Percentiles rank a stretch among this genome's conserved stretches.
These are phyloP conservation scores for Stratiolaelaps scimitus DNA, from an alignment of 1,140 invertebrate genomes.

Conservation along the genomic window DNA sequence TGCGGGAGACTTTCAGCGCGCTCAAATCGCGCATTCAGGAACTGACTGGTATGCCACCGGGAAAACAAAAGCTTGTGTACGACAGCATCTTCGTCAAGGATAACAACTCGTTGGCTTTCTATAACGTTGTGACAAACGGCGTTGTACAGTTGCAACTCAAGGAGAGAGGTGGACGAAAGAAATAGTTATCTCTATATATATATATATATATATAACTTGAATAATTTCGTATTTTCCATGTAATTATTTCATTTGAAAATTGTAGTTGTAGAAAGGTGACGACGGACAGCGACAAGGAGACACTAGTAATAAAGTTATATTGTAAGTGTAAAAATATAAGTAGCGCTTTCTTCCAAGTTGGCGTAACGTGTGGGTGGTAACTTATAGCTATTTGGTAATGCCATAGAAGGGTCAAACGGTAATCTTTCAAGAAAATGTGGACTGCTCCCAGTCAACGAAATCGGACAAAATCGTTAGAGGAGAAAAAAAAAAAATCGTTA, in stretches of 20 bases:
- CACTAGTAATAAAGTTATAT: too few relatives aligned
- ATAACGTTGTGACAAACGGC: constrained; percentile 73
- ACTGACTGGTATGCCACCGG: constrained; percentile 77
- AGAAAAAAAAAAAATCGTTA: too few relatives aligned
- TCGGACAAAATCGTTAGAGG: too few relatives aligned
- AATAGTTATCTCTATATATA: constrained; percentile 49
- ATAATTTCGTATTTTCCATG: background rate
- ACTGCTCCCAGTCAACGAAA: too few relatives aligned
- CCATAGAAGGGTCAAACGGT: too few relatives aligned
- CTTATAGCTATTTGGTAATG: too few relatives aligned
- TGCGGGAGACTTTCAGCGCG: constrained; percentile 56
- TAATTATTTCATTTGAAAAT: background rate
- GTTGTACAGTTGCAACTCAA: constrained; percentile 82
- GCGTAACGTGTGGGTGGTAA: too few relatives aligned
- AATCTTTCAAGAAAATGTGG: too few relatives aligned
- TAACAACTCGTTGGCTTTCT: constrained; percentile 83
- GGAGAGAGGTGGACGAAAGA: constrained; percentile 93
- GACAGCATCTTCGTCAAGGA: constrained; percentile 98
- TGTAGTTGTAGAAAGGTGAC: too few relatives aligned
- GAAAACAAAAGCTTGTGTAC: constrained; percentile 89
- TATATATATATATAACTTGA: constrained; percentile 7
- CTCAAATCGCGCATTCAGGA: constrained; percentile 83
- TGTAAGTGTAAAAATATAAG: too few relatives aligned
- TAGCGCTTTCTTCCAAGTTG: too few relatives aligned
- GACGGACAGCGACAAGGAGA: too few relatives aligned